Percentiles rank a stretch among this genome's conserved stretches.
Conservation (phyloP, 2,888 invertebrate genomes). For the Lycocerus yunnanus region DNA sequence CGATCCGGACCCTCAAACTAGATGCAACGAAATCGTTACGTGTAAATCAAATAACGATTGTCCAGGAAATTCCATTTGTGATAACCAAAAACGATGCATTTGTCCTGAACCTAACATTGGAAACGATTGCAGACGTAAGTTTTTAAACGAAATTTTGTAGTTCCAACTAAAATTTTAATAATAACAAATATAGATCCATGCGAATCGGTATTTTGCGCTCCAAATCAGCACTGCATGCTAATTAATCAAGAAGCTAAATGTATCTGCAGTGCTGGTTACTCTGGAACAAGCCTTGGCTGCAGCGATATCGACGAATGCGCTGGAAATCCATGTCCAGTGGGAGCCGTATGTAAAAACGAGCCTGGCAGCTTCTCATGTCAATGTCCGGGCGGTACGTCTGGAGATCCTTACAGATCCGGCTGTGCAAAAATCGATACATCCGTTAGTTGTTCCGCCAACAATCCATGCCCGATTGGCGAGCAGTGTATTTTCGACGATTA, state of each 20-base stretch:
- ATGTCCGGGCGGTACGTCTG: slow-evolving; percentile 80
- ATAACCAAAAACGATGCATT: slow-evolving; percentile 74
- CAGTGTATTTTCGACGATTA: slow-evolving; percentile 81
- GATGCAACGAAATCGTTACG: slow-evolving; percentile 81
- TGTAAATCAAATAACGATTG: slow-evolving; percentile 79
- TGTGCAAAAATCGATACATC: slow-evolving; percentile 69
- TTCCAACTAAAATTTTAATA: not conserved
- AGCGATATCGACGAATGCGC: slow-evolving; percentile 89
- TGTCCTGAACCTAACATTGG: slow-evolving; percentile 92
- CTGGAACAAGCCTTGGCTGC: slow-evolving; percentile 75
- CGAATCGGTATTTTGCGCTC: slow-evolving; percentile 81
- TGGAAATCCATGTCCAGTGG: slow-evolving; percentile 78
- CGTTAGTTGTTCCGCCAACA: slow-evolving; percentile 70
- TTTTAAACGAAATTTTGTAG: not conserved
- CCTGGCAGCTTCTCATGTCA: slow-evolving; percentile 86
- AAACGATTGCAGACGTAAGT: slow-evolving; percentile 88
- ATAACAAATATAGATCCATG: slow-evolving; percentile 90
- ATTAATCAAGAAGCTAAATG: slow-evolving; percentile 83
- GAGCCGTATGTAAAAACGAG: slow-evolving; percentile 88
- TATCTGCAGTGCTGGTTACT: slow-evolving; percentile 80
- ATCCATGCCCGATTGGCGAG: slow-evolving; percentile 83
- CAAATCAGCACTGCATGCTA: slow-evolving; percentile 87
- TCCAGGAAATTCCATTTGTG: slow-evolving; percentile 88
- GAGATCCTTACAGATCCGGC: slow-evolving; percentile 80
- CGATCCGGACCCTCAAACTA: slow-evolving; percentile 81